These are phyloP conservation scores for Portunus trituberculatus DNA, from an alignment of 1,140 invertebrate species.

Conservation along the genomic window DNA sequence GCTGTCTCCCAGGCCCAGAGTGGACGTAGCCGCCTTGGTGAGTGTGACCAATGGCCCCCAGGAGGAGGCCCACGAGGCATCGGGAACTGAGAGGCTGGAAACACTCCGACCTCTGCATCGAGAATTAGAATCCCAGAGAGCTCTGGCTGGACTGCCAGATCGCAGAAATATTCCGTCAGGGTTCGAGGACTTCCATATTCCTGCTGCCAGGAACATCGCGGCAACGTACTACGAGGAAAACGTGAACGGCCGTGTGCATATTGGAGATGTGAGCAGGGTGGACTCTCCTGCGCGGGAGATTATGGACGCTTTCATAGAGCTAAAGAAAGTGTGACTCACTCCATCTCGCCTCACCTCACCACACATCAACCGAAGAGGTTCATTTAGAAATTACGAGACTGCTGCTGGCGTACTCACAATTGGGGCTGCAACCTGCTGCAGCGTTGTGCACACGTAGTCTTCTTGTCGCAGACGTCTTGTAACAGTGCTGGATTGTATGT, in stretches of 20 bases:
- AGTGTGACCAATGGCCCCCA: background rate
- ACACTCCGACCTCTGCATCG: background rate
- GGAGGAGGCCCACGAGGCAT: background rate
- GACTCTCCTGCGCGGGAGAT: constrained; percentile 72
- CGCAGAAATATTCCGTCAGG: background rate
- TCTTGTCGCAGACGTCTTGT: background rate
- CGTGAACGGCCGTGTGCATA: constrained; percentile 73
- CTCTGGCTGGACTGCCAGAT: background rate
- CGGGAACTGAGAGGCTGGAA: background rate
- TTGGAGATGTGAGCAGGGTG: constrained; percentile 72
- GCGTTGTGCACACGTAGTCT: background rate
- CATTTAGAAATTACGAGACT: background rate
- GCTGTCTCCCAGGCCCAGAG: background rate
- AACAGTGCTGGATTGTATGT: background rate
- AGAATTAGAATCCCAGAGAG: background rate
- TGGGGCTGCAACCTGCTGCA: background rate
- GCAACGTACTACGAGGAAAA: constrained; percentile 71
- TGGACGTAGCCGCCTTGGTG: background rate
- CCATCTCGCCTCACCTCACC: no score
- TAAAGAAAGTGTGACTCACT: constrained; percentile 74
- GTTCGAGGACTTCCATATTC: background rate
- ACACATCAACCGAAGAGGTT: background rate
- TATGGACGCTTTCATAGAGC: constrained; percentile 75
- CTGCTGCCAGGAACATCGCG: background rate
- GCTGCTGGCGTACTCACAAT: background rate